Conservation (phyloP, 2,888 invertebrate genomes). For the Eupithecia vulgata region DNA sequence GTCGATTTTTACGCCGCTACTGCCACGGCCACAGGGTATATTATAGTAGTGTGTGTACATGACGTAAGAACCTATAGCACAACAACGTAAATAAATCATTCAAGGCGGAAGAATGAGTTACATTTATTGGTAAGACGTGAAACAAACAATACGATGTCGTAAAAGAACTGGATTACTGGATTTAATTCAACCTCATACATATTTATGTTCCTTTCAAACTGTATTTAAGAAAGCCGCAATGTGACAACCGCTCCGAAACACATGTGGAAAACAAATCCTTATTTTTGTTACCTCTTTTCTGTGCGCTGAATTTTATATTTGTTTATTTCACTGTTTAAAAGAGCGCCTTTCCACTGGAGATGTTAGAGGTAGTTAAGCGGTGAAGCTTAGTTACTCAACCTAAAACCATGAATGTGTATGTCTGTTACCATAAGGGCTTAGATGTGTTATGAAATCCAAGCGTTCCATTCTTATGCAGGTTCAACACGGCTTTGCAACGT, state of each 20-base stretch:
- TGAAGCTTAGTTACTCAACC: not conserved
- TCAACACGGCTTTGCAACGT: not conserved
- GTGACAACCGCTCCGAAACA: constrained; percentile 63
- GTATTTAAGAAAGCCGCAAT: constrained; percentile 55
- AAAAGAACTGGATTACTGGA: constrained; percentile 55
- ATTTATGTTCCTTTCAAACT: constrained; percentile 62
- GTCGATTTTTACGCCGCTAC: not conserved
- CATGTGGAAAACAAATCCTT: constrained; percentile 53
- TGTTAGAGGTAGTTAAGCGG: not conserved
- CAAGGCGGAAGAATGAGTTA: constrained; percentile 53
- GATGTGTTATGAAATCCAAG: not conserved
- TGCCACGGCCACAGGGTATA: not conserved
- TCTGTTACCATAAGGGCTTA: not conserved
- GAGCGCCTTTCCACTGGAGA: constrained; percentile 11
- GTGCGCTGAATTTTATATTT: constrained; percentile 52
- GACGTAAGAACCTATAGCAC: not conserved
- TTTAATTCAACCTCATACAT: constrained; percentile 73
- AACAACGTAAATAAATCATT: constrained; percentile 58
- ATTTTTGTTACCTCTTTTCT: constrained; percentile 49
- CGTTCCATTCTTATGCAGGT: not conserved
- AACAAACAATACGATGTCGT: constrained; percentile 60
- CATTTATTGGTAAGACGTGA: constrained; percentile 58
- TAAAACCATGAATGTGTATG: not conserved
- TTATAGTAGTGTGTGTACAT: too few species aligned
- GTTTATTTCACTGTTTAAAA: constrained; percentile 50